Base-by-base conservation (phyloP, 2,113 vertebrate genomes). In the Maccullochella peelii region DNA sequence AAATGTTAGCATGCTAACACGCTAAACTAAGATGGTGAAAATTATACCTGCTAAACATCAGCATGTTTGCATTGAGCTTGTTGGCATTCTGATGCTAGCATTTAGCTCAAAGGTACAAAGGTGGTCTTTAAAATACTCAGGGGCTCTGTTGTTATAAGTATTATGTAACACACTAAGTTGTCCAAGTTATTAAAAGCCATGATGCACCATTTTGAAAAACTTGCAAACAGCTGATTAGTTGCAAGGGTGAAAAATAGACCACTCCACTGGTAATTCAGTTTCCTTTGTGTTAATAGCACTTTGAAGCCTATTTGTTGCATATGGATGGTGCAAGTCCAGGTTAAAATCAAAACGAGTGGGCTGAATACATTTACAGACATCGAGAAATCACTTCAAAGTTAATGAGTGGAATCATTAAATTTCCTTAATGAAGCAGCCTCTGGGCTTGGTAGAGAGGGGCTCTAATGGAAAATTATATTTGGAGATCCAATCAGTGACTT, bases 401-500 rank as follows among this genome's bases (percentile, higher is more conserved):
- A 89, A 92, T 83, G 25, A 94, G 85, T 79, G 82, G 81, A 88
- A 89, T 93, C 87, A 90, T 87, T 92, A 85, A 21, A 88, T 85
- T 89, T 88, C 77, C 59, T 85, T 91, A 93, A 93, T 93, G 82
- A 93, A 73, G 86, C 75, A 84, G 83, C 93, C 92, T 84, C 84
- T 88, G 87, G 93, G 89, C 92, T 61, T 54, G 38, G 79, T 72
- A 75, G 77, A 67, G 68, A 77, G 62, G 71, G 86, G 85, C 71
- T 87, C 40, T 91, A 92, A 91, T 94, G 84, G 91, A 82, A 93
- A 82, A 85, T 91, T 91, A 90, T 91, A 91, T 94, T 93, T 91
- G 85, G 91, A 90, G 88, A 89, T 84, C 81, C 68, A 89, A 91
- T 91, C 87, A 88, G 49, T 54, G 82, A 49, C 25, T 63, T 10